Percentiles rank a stretch among this genome's conserved stretches.
Conservation (phyloP, 2,888 invertebrate species). For the Meteorus colon region DNA sequence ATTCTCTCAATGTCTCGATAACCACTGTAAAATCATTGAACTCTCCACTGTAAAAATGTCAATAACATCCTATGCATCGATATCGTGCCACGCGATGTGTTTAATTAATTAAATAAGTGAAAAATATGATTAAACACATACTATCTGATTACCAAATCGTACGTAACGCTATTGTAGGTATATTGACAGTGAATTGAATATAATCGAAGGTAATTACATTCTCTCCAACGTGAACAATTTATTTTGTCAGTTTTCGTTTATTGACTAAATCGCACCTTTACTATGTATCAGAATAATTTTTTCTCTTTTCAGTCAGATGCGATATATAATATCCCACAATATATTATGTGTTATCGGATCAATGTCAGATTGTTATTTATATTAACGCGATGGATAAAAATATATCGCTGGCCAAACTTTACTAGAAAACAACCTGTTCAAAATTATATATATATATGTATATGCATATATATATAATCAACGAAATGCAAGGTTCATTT, state of each 20-base stretch:
- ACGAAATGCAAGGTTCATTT: slow-evolving; percentile 37
- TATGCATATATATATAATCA: slow-evolving; percentile 4
- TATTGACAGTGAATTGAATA: background rate
- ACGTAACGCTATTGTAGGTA: background rate
- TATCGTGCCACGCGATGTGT: background rate
- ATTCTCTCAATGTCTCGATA: slow-evolving; percentile 4
- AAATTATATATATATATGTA: background rate
- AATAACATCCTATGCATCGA: slow-evolving; percentile 8
- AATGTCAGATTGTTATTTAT: background rate
- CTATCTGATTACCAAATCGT: background rate
- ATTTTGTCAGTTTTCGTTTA: background rate
- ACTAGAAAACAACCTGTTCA: background rate
- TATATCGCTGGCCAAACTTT: background rate
- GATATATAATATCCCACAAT: background rate
- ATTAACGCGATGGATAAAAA: background rate
- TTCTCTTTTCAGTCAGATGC: background rate
- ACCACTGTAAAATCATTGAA: slow-evolving; percentile 11
- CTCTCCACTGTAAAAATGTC: background rate
- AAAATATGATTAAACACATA: background rate
- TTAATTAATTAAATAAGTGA: background rate
- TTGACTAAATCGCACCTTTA: background rate
- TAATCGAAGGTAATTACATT: background rate
- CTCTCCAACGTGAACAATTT: background rate
- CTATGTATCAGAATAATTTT: background rate
- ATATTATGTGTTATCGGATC: background rate